phyloP scores from a whole-genome alignment of 1,140 invertebrate species.

The Drosophila kurseongensis region DNA sequence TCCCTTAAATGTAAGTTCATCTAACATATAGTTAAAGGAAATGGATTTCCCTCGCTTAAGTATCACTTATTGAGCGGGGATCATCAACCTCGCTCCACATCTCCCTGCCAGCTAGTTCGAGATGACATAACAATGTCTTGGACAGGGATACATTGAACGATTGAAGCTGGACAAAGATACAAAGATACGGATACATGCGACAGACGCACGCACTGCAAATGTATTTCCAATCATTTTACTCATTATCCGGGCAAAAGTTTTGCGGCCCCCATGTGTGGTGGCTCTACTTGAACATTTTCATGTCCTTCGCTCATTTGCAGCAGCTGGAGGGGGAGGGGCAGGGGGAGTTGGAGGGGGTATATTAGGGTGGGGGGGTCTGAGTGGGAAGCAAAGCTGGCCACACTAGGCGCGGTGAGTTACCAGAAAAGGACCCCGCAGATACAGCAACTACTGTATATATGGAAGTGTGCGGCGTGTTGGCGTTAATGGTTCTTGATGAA shows the following conservation, averaged over 20 bases:
- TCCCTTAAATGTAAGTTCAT: too few relatives aligned
- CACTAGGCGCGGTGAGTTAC: slow-evolving; percentile 57
- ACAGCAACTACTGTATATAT: slow-evolving; percentile 16
- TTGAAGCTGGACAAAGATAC: slow-evolving; percentile 20
- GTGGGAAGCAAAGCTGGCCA: slow-evolving; percentile 42
- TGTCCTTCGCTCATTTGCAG: slow-evolving; percentile 62
- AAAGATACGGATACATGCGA: slow-evolving; percentile 54
- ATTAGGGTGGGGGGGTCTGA: neutral
- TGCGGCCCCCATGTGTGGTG: slow-evolving; percentile 33
- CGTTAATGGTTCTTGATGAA: slow-evolving; percentile 83
- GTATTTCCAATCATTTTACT: slow-evolving; percentile 83
- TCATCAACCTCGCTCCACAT: neutral
- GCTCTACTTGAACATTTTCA: slow-evolving; percentile 68
- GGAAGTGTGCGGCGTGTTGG: slow-evolving; percentile 63
- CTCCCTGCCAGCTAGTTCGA: neutral
- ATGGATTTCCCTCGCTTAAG: slow-evolving; percentile 1
- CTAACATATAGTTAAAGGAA: neutral
- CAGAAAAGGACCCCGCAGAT: slow-evolving; percentile 13
- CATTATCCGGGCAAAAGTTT: slow-evolving; percentile 79
- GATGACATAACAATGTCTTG: slow-evolving; percentile 43
- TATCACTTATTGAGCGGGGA: neutral
- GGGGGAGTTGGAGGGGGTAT: neutral
- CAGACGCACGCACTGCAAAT: slow-evolving; percentile 68
- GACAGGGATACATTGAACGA: slow-evolving; percentile 31
- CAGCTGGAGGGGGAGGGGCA: slow-evolving; percentile 19